These are phyloP conservation scores for Laspeyria flexula DNA, from an alignment of 2,888 invertebrate species.

Conservation along the genomic window DNA sequence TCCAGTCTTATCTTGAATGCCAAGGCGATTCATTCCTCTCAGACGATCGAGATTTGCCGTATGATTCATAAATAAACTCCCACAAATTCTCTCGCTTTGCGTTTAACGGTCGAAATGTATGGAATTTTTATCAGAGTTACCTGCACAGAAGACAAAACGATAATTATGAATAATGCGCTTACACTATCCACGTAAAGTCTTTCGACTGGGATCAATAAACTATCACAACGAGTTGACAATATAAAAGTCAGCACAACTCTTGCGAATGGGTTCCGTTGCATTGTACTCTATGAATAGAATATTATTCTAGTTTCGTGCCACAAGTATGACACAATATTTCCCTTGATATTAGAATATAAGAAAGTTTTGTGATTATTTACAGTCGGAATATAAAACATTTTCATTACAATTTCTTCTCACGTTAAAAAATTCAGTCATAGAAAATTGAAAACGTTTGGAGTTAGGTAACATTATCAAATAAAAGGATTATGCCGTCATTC, in stretches of 20 bases:
- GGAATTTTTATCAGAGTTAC: constrained; percentile 69
- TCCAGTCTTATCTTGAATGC: constrained; percentile 49
- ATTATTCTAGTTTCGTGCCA: constrained; percentile 32
- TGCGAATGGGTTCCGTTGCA: constrained; percentile 30
- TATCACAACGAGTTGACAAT: constrained; percentile 38
- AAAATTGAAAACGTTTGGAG: constrained; percentile 9
- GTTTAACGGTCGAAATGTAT: constrained; percentile 60
- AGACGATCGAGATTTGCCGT: constrained; percentile 44
- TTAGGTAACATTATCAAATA: constrained; percentile 21
- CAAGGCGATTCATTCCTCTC: constrained; percentile 45
- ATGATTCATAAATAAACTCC: constrained; percentile 53
- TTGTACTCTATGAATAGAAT: constrained; percentile 31
- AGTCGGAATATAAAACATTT: too few species aligned
- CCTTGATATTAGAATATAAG: background rate
- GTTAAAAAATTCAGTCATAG: too few species aligned
- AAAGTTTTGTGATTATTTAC: background rate
- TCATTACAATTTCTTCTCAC: too few species aligned
- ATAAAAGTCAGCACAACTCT: constrained; percentile 35
- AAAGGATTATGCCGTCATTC: constrained; percentile 28
- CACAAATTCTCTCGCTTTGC: constrained; percentile 50
- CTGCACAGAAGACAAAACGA: constrained; percentile 45
- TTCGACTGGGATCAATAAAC: constrained; percentile 42
- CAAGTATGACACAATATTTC: constrained; percentile 12
- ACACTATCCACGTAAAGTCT: constrained; percentile 58
- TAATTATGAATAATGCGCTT: constrained; percentile 79